phyloP scores from a whole-genome alignment of 2,113 vertebrate species.

The Natator depressus region DNA sequence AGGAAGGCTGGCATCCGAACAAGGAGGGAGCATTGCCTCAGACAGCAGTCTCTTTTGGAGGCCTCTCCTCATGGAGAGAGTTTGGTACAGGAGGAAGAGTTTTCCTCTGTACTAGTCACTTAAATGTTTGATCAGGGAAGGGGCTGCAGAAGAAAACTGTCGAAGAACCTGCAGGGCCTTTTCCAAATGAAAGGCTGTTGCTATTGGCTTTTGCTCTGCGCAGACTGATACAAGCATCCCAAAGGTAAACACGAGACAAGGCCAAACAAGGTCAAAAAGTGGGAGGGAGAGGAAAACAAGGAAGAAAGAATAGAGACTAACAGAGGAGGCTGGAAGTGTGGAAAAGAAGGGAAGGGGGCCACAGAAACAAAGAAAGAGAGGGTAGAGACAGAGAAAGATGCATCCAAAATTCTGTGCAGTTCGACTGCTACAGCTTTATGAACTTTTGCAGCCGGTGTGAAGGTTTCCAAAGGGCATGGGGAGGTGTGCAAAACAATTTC shows the following conservation, averaged over 20 bases:
- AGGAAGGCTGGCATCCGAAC: background rate
- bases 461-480: background rate
- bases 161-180: background rate
- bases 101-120: background rate
- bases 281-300: background rate
- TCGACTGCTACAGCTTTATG: background rate
- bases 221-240: background rate
- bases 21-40: fast-evolving
- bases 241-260: background rate
- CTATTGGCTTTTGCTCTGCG: background rate
- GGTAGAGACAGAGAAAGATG: background rate
- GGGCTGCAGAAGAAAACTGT: background rate
- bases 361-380: background rate
- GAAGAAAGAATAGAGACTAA: background rate
- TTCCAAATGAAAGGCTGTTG: background rate
- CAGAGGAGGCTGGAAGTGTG: background rate
- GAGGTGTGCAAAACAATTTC: background rate
- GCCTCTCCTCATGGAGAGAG: background rate
- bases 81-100: background rate
- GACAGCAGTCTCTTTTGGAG: fast-evolving
- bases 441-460: background rate
- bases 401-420: background rate
- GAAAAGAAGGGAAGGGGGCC: background rate
- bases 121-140: background rate
- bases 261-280: fast-evolving